A percentile compares a stretch with the other conserved stretches of the same genome.
Conservation (phyloP, 2,113 vertebrate genomes). For the Phrynocephalus versicolor region DNA sequence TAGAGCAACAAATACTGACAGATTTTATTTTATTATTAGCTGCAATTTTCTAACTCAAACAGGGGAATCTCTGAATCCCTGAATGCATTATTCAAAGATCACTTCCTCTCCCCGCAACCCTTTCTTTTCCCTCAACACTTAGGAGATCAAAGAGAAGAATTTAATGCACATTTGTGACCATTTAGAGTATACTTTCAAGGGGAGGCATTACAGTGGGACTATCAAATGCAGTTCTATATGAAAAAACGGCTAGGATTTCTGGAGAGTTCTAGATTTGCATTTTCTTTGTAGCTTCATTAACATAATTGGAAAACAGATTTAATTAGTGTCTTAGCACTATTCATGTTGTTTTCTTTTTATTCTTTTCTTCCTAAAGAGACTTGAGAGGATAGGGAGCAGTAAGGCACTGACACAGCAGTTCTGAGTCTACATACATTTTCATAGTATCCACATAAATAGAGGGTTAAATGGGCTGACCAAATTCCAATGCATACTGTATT, state of each 20-base stretch:
- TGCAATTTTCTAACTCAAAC: slow-evolving; percentile 41
- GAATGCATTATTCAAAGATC: slow-evolving; percentile 39
- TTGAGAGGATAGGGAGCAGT: background rate
- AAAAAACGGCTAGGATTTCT: slow-evolving; percentile 60
- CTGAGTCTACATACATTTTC: slow-evolving; percentile 25
- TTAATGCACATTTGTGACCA: slow-evolving; percentile 66
- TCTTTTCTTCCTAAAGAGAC: slow-evolving; percentile 39
- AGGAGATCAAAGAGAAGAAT: slow-evolving; percentile 70
- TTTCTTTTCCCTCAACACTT: slow-evolving; percentile 49
- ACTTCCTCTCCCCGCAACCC: slow-evolving; percentile 28
- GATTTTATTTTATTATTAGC: slow-evolving; percentile 38
- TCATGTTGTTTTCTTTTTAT: slow-evolving; percentile 38
- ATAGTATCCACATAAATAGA: background rate
- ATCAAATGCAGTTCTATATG: slow-evolving; percentile 55
- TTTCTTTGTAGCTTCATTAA: slow-evolving; percentile 73
- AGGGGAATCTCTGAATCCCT: slow-evolving; percentile 43
- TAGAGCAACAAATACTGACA: slow-evolving; percentile 32
- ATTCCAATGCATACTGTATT: background rate
- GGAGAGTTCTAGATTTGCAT: slow-evolving; percentile 70
- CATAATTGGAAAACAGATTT: slow-evolving; percentile 69
- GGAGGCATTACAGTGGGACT: slow-evolving; percentile 56
- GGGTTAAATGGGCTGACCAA: background rate
- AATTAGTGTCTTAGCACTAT: slow-evolving; percentile 66
- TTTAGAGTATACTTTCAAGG: slow-evolving; percentile 61
- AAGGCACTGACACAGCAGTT: slow-evolving; percentile 30